Evolutionary conservation across 2,113 vertebrate genomes (phyloP).

Genomic region (Scolopax mira): DNA sequence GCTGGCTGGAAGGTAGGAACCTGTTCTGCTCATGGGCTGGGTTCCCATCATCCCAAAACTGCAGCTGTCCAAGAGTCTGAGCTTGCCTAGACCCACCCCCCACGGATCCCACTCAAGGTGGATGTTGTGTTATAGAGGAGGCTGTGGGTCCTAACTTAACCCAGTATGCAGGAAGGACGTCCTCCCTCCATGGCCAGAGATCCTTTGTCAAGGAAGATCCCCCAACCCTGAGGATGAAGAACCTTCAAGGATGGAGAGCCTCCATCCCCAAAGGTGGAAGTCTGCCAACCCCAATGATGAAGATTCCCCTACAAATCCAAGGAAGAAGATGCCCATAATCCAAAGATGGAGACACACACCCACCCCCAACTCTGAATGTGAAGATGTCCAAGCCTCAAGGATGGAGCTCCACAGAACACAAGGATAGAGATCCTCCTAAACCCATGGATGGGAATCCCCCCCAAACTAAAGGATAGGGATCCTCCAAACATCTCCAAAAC

Average conservation of each 20-base stretch:
- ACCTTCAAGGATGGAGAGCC: neutral
- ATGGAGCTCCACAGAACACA: neutral
- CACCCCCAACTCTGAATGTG: neutral
- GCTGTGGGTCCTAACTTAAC: neutral
- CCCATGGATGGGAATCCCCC: neutral
- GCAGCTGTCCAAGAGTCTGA: neutral
- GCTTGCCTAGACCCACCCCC: fast-evolving
- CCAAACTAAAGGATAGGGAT: neutral
- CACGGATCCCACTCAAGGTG: fast-evolving
- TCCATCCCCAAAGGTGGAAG: no score
- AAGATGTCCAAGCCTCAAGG: neutral
- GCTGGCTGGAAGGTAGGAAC: neutral
- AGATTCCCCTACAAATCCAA: neutral
- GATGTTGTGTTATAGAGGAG: neutral
- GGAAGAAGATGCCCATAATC: neutral
- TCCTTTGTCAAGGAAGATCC: neutral
- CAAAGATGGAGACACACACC: neutral
- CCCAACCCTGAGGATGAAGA: neutral
- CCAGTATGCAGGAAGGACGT: neutral
- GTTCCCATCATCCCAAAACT: neutral
- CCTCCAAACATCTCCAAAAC: neutral
- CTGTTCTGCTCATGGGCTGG: neutral
- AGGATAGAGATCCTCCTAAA: neutral
- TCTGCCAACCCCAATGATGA: neutral
- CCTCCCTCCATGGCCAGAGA: neutral